phyloP scores from a whole-genome alignment of 2,888 invertebrate genomes.

The Epistrophe eligans region DNA sequence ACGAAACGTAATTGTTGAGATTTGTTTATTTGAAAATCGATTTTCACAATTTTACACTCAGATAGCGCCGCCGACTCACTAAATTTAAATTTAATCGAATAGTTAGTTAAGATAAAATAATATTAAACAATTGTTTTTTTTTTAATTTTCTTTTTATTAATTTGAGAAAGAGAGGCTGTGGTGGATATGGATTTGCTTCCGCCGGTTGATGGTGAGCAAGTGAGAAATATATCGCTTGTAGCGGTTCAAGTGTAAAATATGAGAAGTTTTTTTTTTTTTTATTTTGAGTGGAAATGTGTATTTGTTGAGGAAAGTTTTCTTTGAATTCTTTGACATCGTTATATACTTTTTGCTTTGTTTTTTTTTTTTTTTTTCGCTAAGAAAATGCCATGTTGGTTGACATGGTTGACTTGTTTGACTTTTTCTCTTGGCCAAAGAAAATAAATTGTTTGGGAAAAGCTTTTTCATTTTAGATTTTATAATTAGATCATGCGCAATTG shows the following conservation, averaged over 20 bases:
- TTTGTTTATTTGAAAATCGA: slow-evolving; percentile 19
- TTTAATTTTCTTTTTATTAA: slow-evolving; percentile 2
- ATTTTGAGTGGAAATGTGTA: slow-evolving; percentile 34
- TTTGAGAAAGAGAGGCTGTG: slow-evolving; percentile 43
- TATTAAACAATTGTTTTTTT: slow-evolving; percentile 18
- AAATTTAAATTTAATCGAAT: slow-evolving; percentile 48
- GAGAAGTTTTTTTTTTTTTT: slow-evolving; percentile 20
- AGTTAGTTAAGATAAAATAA: slow-evolving; percentile 34
- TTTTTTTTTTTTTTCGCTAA: slow-evolving; percentile 35
- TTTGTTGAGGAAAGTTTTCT: slow-evolving; percentile 51
- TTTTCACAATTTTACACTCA: slow-evolving; percentile 32
- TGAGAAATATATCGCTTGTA: slow-evolving; percentile 38
- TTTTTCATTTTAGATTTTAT: slow-evolving; percentile 23
- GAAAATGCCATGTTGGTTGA: slow-evolving; percentile 38
- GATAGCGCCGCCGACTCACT: slow-evolving; percentile 57
- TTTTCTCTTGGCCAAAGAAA: slow-evolving; percentile 56
- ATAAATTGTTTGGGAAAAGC: slow-evolving; percentile 50
- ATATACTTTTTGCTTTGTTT: slow-evolving; percentile 10
- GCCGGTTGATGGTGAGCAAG: slow-evolving; percentile 60
- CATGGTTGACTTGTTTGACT: slow-evolving; percentile 2
- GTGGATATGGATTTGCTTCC: slow-evolving; percentile 58
- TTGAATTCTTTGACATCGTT: slow-evolving; percentile 38
- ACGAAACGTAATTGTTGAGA: slow-evolving; percentile 42
- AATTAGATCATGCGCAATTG: slow-evolving; percentile 49
- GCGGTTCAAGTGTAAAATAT: slow-evolving; percentile 35